These are phyloP conservation scores for Heliconius hermathena DNA, from an alignment of 1,140 invertebrate genomes.

Conservation along the genomic window DNA sequence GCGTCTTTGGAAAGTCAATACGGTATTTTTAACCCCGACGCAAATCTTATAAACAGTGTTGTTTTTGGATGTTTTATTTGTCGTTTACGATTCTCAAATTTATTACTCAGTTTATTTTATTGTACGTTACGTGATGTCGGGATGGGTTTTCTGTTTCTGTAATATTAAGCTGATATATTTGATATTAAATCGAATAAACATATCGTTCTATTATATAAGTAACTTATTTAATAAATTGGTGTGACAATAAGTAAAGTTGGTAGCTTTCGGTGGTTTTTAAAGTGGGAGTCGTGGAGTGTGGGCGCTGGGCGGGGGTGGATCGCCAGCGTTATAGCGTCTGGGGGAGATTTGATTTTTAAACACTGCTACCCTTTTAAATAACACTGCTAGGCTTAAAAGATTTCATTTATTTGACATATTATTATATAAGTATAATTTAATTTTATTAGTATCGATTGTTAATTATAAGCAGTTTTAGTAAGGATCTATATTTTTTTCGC, in stretches of 20 bases:
- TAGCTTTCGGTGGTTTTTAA: conserved; percentile 34
- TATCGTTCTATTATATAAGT: conserved; percentile 15
- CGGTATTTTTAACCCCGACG: conserved; percentile 30
- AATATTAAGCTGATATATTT: not conserved
- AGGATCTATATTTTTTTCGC: not conserved
- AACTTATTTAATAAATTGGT: conserved; percentile 30
- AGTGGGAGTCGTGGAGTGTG: conserved; percentile 19
- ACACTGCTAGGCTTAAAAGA: conserved; percentile 14
- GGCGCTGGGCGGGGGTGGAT: conserved; percentile 22
- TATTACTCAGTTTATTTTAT: conserved; percentile 6
- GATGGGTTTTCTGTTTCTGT: not conserved
- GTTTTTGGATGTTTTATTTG: conserved; percentile 18
- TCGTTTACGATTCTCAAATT: conserved; percentile 12
- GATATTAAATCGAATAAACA: not conserved
- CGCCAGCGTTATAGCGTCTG: conserved; percentile 36
- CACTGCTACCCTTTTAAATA: conserved; percentile 28
- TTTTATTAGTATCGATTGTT: not conserved
- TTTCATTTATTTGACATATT: not conserved
- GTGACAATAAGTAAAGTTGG: conserved; percentile 32
- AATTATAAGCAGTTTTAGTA: not conserved
- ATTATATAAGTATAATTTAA: not conserved
- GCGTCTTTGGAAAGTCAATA: conserved; percentile 37
- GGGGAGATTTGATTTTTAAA: conserved; percentile 39
- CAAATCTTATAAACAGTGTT: conserved; percentile 15
- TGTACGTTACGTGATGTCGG: not conserved